Evolutionary conservation across 2,888 invertebrate species (phyloP).

Genomic region (Sarcophaga variegata): DNA sequence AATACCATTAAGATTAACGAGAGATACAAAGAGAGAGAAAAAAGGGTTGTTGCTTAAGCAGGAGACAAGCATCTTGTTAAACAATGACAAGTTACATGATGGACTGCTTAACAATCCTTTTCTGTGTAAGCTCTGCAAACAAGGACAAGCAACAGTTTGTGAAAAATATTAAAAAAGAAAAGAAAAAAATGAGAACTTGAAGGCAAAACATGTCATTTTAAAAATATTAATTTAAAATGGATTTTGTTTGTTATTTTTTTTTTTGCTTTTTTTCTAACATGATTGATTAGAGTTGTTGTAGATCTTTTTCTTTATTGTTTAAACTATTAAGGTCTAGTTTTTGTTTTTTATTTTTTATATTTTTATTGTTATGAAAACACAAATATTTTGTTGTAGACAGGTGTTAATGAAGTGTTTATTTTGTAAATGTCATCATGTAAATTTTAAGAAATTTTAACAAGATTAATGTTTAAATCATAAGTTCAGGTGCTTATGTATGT

Average conservation of each 20-base stretch:
- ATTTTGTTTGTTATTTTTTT: conserved; percentile 8
- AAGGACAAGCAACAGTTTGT: conserved; percentile 62
- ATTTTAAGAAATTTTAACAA: conserved; percentile 56
- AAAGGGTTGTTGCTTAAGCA: conserved; percentile 43
- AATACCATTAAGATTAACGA: conserved; percentile 29
- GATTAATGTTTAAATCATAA: conserved; percentile 58
- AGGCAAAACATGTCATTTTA: conserved; percentile 50
- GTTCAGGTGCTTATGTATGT: conserved; percentile 37
- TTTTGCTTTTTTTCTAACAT: conserved; percentile 21
- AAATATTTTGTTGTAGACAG: conserved; percentile 56
- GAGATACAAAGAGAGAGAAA: conserved; percentile 13
- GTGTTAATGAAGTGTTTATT: conserved; percentile 72
- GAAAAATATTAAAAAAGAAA: not conserved
- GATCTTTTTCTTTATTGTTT: not conserved
- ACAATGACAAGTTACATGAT: conserved; percentile 57
- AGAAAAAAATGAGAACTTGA: conserved; percentile 2
- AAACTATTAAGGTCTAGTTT: conserved; percentile 12
- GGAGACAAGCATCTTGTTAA: conserved; percentile 43
- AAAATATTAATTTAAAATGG: conserved; percentile 34
- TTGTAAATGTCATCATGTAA: conserved; percentile 67
- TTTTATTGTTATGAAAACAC: conserved; percentile 1
- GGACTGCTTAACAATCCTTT: conserved; percentile 52
- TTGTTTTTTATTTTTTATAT: not conserved
- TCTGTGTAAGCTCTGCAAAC: not conserved
- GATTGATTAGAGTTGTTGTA: not conserved